A percentile compares a stretch with the other conserved stretches of the same genome.
Evolutionary conservation across 2,888 invertebrate genomes (phyloP).

Genomic region (Agrotis segetum): DNA sequence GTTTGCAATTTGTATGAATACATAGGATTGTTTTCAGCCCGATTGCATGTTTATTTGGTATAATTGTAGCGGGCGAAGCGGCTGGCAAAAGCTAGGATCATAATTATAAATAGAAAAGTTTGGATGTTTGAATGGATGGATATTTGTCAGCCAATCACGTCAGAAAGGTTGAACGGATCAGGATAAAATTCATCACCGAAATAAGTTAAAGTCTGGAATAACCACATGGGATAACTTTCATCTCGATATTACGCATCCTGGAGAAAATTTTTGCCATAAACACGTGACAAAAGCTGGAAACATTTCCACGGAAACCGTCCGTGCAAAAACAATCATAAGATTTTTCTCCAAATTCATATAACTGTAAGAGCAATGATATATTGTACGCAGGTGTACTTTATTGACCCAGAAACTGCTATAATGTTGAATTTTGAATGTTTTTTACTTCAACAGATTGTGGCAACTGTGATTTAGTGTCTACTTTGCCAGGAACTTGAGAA

Average conservation of each 20-base stretch:
- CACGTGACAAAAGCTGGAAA: neutral
- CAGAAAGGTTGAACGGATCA: too few relatives aligned
- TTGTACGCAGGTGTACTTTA: constrained; percentile 64
- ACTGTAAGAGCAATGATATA: constrained; percentile 55
- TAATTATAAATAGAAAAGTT: too few relatives aligned
- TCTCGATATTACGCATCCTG: too few relatives aligned
- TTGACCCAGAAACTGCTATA: constrained; percentile 60
- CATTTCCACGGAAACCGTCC: constrained; percentile 23
- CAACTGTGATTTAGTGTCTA: constrained; percentile 52
- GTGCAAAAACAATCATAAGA: constrained; percentile 55
- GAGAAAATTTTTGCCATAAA: too few relatives aligned
- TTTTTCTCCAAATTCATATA: constrained; percentile 36
- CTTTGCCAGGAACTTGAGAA: constrained; percentile 35
- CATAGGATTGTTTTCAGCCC: neutral
- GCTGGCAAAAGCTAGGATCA: too few relatives aligned
- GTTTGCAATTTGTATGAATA: neutral
- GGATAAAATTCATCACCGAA: too few relatives aligned
- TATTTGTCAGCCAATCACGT: too few relatives aligned
- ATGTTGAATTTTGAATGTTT: constrained; percentile 54
- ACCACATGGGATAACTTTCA: neutral
- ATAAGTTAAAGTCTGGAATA: too few relatives aligned
- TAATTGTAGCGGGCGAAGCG: too few relatives aligned
- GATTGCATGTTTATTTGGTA: too few relatives aligned
- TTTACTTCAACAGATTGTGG: constrained; percentile 44
- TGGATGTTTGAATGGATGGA: too few relatives aligned